Evolutionary conservation across 2,113 vertebrate species (phyloP).

Genomic region (Haliaeetus leucogaster): DNA sequence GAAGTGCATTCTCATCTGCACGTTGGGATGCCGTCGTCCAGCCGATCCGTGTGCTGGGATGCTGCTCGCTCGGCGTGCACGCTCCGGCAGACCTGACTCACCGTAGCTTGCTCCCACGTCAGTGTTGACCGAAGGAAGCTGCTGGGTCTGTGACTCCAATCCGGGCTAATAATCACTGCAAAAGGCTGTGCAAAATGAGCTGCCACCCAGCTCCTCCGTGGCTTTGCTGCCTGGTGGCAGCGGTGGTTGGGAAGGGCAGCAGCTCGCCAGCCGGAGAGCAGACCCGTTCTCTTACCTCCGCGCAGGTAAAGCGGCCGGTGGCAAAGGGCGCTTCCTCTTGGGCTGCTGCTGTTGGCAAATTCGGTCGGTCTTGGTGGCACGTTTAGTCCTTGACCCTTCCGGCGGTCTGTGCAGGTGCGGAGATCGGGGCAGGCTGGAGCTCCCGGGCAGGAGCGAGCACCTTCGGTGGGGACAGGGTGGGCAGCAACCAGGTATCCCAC

Average conservation of each 20-base stretch:
- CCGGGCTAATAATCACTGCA: background rate
- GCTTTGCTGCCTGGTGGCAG: background rate
- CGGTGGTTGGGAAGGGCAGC: background rate
- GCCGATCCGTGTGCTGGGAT: background rate
- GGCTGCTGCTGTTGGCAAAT: background rate
- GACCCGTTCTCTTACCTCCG: background rate
- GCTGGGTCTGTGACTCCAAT: background rate
- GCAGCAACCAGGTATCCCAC: background rate
- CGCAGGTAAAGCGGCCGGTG: rapidly evolving
- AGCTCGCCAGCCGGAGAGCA: rapidly evolving
- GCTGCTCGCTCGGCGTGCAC: rapidly evolving
- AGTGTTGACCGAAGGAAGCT: background rate
- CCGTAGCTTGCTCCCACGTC: background rate
- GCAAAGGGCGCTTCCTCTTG: background rate
- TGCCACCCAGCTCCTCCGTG: rapidly evolving
- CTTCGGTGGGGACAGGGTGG: rapidly evolving
- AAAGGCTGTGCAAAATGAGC: background rate
- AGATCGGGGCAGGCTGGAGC: background rate
- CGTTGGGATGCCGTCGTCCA: background rate
- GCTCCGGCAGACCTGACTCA: background rate
- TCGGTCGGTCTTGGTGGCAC: background rate
- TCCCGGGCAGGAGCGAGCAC: rapidly evolving
- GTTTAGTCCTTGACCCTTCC: background rate
- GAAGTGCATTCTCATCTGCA: background rate
- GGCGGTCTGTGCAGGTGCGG: background rate